A percentile compares a stretch with the other conserved stretches of the same genome.
Evolutionary conservation across 2,113 vertebrate genomes (phyloP).

Genomic region (Xenopus tropicalis): UCB_Xtro_10.0 CM004446.2:140851001-140851500

Average conservation of each 20-base stretch:
- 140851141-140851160: constrained; percentile 88
- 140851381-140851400: no score
- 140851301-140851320: constrained; percentile 57
- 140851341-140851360: no score
- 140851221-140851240: constrained; percentile 65
- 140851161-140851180: constrained; percentile 95
- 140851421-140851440: no score
- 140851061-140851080: constrained; percentile 85
- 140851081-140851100: constrained; percentile 96
- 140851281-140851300: constrained; percentile 74
- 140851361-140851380: no score
- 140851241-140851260: constrained; percentile 70
- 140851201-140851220: constrained; percentile 46
- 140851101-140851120: constrained; percentile 85
- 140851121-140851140: constrained; percentile 90
- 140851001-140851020: constrained; percentile 18
- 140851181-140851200: constrained; percentile 72
- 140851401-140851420: no score
- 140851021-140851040: constrained; percentile 10
- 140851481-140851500: no score
- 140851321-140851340: constrained; percentile 56
- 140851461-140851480: no score
- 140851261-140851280: constrained; percentile 58
- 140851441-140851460: no score
- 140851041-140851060: constrained; percentile 51